These are phyloP conservation scores for Camponotus vicinus DNA, from an alignment of 1,140 invertebrate species.

Conservation along the genomic window DNA sequence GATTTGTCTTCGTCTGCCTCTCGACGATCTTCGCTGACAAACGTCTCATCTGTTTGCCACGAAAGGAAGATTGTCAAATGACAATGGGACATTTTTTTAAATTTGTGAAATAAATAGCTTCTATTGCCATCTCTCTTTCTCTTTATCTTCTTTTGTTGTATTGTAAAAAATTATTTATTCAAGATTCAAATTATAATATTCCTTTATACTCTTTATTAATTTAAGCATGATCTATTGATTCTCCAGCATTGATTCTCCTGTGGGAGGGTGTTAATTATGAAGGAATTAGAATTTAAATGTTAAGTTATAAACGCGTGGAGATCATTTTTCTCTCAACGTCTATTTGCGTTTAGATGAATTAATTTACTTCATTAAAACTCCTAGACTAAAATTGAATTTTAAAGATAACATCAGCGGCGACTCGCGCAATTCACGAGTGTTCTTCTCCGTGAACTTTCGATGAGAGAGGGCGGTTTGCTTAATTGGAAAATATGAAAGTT, in stretches of 20 bases:
- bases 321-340: not conserved
- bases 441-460: slow-evolving; percentile 30
- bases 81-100: not conserved
- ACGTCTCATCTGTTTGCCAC: not conserved
- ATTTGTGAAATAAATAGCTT: not conserved
- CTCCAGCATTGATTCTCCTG: not conserved
- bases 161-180: not conserved
- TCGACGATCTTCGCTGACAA: not conserved
- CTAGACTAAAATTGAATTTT: not conserved
- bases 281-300: slow-evolving; percentile 29
- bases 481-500: slow-evolving; percentile 38
- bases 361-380: slow-evolving; percentile 15
- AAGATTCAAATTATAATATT: not conserved
- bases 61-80: not conserved
- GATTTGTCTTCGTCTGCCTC: not conserved
- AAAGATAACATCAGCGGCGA: not conserved
- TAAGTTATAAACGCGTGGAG: not conserved
- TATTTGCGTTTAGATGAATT: not conserved
- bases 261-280: not conserved
- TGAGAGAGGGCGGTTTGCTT: slow-evolving; percentile 7
- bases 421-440: slow-evolving; percentile 10
- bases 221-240: not conserved
- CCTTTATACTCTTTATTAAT: not conserved
- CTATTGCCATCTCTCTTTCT: not conserved
- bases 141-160: not conserved